Base-by-base conservation (phyloP, 2,113 vertebrate genomes). In the Cebidichthys violaceus region DNA sequence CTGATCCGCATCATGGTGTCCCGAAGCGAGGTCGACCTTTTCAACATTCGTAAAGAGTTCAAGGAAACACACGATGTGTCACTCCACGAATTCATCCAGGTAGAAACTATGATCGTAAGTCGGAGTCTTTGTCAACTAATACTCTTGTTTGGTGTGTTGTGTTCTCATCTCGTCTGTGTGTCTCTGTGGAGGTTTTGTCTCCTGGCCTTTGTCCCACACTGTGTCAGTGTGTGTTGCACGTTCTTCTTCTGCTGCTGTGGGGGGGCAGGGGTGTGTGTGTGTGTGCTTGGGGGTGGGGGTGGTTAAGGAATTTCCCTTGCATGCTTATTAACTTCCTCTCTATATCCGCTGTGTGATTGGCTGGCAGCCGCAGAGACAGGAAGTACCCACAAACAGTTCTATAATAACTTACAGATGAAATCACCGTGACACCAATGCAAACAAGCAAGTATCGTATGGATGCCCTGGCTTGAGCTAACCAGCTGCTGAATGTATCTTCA, bases 1-100 rank as follows among this genome's bases (percentile, higher is more conserved):
- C 95, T 99, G 72, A 98, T 96, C 86, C 95, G 98, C 68, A 96
- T 99, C 92, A 97, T 99, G 96, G 93, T 99, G 67, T 99, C 98
- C 79, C 96, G 98, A 41, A 96, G 96, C 0, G 98, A 99, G 91
- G 92, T 95, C 0, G 98, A 99, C 92, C 94, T 99, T 65, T 87
- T 97, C 79, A 99, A 98, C 90, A 96, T 99, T 91, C 96, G 97
- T 13, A 94, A 95, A 77, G 98, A 99, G 85, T 99, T 98, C 92
- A 93, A 99, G 76, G 96, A 98, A 61, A 95, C 96, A 1, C 97
- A 98, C 0, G 98, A 99, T 59, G 95, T 87, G 66, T 97, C 97
- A 0, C 95, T 99, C 59, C 95, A 98, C 89, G 96, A 96, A 89
- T 96, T 97, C 95, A 97, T 99, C 77, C 96, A 99, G 97, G 98